A percentile compares a stretch with the other conserved stretches of the same genome.
These are phyloP conservation scores for Tonatia bakeri DNA, from an alignment of 2,113 vertebrate species.

Conservation along the genomic window DNA sequence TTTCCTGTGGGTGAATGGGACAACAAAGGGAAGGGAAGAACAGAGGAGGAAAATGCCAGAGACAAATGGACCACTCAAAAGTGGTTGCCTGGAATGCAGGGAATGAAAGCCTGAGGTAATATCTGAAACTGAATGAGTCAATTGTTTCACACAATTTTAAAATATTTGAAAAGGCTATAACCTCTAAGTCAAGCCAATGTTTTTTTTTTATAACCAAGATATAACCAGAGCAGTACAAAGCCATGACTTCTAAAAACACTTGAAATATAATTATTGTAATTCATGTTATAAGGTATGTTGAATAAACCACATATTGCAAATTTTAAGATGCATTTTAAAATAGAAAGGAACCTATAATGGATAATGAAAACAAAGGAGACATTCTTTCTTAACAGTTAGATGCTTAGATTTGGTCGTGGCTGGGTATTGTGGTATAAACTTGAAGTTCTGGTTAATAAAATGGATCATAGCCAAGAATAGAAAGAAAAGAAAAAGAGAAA, in stretches of 20 bases:
- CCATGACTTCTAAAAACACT: not conserved
- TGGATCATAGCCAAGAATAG: not conserved
- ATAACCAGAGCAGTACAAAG: not conserved
- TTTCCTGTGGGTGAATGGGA: slow-evolving; percentile 51
- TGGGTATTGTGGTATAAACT: not conserved
- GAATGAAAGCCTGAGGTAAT: slow-evolving; percentile 19
- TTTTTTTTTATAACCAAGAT: slow-evolving; percentile 53
- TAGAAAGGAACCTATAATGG: not conserved
- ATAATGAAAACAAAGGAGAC: not conserved
- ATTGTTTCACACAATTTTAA: slow-evolving; percentile 46
- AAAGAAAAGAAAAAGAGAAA: not conserved
- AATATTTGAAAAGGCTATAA: slow-evolving; percentile 40
- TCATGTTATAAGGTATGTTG: not conserved
- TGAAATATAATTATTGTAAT: slow-evolving; percentile 19
- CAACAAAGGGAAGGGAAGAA: not conserved
- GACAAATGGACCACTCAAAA: slow-evolving; percentile 50
- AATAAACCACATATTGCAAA: not conserved
- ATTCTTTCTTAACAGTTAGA: not conserved
- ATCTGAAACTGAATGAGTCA: slow-evolving; percentile 52
- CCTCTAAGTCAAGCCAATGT: slow-evolving; percentile 47
- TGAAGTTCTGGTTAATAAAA: slow-evolving; percentile 31
- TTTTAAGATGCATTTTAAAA: slow-evolving; percentile 15
- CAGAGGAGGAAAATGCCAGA: slow-evolving; percentile 49
- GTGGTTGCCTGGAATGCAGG: not conserved
- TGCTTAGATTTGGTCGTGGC: not conserved